A percentile compares a stretch with the other conserved stretches of the same genome.
These are phyloP conservation scores for Petromus typicus DNA, from an alignment of 2,113 vertebrate species.

Conservation along the genomic window DNA sequence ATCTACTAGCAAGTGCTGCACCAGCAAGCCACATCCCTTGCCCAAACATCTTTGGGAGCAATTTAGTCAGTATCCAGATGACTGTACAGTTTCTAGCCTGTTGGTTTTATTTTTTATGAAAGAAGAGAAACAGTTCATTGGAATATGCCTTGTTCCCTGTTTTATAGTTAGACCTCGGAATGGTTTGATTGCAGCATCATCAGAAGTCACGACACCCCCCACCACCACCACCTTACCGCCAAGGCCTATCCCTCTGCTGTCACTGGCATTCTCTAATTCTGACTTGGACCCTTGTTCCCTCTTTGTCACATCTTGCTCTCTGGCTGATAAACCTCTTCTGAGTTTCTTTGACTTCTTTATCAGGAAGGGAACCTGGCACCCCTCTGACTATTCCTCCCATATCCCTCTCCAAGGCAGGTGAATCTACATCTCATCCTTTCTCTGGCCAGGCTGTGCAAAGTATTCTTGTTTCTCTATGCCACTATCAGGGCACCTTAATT, in stretches of 20 bases:
- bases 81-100: not conserved
- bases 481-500: not conserved
- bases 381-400: not conserved
- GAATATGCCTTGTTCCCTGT: not conserved
- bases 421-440: not conserved
- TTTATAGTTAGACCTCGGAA: not conserved
- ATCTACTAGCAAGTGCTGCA: not conserved
- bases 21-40: not conserved
- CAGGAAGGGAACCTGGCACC: not conserved
- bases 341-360: not conserved
- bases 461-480: not conserved
- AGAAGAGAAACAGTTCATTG: not conserved
- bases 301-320: not conserved
- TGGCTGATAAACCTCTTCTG: not conserved
- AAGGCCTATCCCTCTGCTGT: not conserved
- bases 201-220: not conserved
- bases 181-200: not conserved
- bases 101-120: constrained; percentile 31
- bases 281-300: not conserved
- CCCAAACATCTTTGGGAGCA: not conserved
- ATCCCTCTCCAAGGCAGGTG: too few species aligned
- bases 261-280: not conserved
- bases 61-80: not conserved
- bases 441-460: not conserved
- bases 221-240: too few species aligned